These are phyloP conservation scores for Furcula furcula DNA, from an alignment of 2,888 invertebrate species.

Conservation along the genomic window DNA sequence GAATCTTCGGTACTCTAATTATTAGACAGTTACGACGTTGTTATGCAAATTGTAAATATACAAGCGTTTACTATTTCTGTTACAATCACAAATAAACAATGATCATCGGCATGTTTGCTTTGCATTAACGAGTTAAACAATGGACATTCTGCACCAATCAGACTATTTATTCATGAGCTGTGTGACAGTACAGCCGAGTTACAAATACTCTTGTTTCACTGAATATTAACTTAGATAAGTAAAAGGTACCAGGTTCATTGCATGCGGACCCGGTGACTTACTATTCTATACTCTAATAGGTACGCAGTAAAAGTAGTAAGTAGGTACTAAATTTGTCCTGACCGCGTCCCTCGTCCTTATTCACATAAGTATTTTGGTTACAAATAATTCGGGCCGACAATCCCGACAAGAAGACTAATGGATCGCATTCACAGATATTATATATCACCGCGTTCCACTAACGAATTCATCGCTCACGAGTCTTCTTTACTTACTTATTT, in stretches of 20 bases:
- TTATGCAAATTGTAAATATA: too few species aligned
- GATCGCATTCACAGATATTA: constrained; percentile 37
- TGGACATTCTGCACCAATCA: not conserved
- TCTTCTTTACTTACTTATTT: constrained; percentile 37
- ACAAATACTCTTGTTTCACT: constrained; percentile 7
- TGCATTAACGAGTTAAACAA: not conserved
- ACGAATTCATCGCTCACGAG: constrained; percentile 48
- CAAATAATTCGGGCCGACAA: constrained; percentile 48
- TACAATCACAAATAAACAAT: constrained; percentile 2
- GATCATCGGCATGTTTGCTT: constrained; percentile 1
- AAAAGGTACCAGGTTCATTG: too few species aligned
- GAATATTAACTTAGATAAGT: too few species aligned
- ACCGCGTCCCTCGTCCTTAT: constrained; percentile 8
- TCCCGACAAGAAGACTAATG: constrained; percentile 54
- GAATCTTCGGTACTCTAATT: too few species aligned
- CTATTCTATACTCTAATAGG: constrained; percentile 4
- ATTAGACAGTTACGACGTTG: too few species aligned
- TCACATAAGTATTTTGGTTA: constrained; percentile 40
- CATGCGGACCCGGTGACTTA: too few species aligned
- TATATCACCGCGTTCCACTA: constrained; percentile 42
- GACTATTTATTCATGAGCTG: constrained; percentile 2
- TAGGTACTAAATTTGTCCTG: constrained; percentile 6
- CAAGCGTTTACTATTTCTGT: not conserved
- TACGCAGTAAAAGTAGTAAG: too few species aligned
- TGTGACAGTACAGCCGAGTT: not conserved